Evolutionary conservation across 2,888 invertebrate species (phyloP).

Genomic region (Lamellibrachia columna): DNA sequence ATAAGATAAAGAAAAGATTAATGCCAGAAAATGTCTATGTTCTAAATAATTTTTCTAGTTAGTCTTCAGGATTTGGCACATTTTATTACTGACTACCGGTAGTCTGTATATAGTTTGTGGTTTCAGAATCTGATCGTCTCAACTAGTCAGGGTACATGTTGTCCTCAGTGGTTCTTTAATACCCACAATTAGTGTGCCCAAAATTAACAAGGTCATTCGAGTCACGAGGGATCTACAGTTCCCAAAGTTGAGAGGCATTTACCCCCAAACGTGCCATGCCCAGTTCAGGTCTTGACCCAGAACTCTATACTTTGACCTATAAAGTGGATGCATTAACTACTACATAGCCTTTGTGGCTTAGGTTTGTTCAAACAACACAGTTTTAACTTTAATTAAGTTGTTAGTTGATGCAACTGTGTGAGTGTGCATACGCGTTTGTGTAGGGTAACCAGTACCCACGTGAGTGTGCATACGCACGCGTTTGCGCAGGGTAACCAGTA

Average conservation of each 20-base stretch:
- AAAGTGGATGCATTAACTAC: background rate
- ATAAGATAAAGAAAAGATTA: background rate
- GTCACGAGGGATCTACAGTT: background rate
- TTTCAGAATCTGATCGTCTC: too few relatives aligned
- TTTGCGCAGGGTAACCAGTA: too few relatives aligned
- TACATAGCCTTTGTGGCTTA: background rate
- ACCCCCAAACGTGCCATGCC: too few relatives aligned
- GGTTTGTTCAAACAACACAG: background rate
- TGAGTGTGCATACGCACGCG: too few relatives aligned
- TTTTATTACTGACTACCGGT: background rate
- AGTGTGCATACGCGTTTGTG: too few relatives aligned
- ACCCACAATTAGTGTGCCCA: background rate
- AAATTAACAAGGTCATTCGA: background rate
- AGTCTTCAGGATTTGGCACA: background rate
- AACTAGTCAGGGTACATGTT: background rate
- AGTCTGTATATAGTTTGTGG: too few relatives aligned
- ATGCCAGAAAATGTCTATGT: background rate
- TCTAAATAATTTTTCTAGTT: background rate
- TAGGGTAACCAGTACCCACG: too few relatives aligned
- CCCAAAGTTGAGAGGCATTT: background rate
- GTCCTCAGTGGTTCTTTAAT: background rate
- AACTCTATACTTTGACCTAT: background rate
- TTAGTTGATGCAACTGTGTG: background rate
- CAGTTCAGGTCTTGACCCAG: too few relatives aligned
- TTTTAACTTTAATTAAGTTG: background rate